Conservation (phyloP, 2,113 vertebrate species). For the Synodontis membranacea region DNA sequence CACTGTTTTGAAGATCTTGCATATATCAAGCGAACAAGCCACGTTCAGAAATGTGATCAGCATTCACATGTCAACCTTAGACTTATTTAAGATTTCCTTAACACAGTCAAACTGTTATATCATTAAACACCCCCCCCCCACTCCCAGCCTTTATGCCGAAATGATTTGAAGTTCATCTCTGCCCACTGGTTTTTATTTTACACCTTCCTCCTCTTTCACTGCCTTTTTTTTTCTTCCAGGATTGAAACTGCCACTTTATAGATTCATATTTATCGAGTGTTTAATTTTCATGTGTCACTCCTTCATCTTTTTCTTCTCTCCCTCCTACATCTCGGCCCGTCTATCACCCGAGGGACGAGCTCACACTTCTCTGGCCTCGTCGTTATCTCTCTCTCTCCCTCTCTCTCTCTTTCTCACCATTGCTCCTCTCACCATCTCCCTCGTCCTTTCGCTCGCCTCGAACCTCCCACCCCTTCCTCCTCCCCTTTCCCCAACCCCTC, state of each 20-base stretch:
- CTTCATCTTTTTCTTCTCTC: slow-evolving; percentile 16
- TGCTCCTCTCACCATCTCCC: not conserved
- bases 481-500: slow-evolving; percentile 10
- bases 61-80: not conserved
- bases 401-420: not conserved
- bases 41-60: not conserved
- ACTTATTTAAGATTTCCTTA: not conserved
- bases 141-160: not conserved
- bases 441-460: not conserved
- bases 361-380: slow-evolving; percentile 28
- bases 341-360: slow-evolving; percentile 31
- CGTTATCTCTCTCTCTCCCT: slow-evolving; percentile 6
- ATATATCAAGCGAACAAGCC: not conserved
- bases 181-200: not conserved
- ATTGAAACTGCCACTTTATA: slow-evolving; percentile 16
- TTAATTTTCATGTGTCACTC: slow-evolving; percentile 46
- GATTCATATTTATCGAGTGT: slow-evolving; percentile 42
- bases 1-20: not conserved
- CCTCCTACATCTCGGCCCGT: slow-evolving; percentile 13
- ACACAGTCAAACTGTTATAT: not conserved
- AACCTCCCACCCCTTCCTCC: not conserved
- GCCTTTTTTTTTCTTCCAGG: not conserved
- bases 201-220: not conserved
- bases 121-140: not conserved
- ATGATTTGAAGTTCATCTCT: not conserved